Evolutionary conservation across 2,113 vertebrate genomes (phyloP), one percentile per base, ranked within the genome.

Genomic region (Andinoacara biseriatus): DNA sequence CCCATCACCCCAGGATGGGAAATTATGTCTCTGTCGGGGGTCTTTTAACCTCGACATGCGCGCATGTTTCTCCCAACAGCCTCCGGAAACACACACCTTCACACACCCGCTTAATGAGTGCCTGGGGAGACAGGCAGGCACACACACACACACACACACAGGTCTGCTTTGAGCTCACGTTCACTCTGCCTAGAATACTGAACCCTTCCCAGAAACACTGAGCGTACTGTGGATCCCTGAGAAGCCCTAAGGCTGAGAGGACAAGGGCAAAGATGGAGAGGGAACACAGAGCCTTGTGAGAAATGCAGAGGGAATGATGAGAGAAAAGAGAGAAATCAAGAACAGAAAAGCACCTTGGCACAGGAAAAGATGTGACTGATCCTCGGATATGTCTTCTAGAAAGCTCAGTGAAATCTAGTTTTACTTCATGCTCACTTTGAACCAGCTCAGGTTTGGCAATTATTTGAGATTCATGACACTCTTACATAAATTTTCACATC

Each of bases 91-190:
- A 83, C 90, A 90, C 88, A 90, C 87, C 82, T 89, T 87, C 89
- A 89, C 85, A 93, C 87, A 84, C 74, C 76, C 20, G 76, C 83
- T 88, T 94, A 95, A 95, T 94, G 91, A 93, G 90, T 58, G 89
- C 92, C 94, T 82, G 72, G 91, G 90, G 93, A 94, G 82, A 76
- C 74, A 81, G 84, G 54, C 80, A 84, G 3, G 88, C 83, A 81
- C 90, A 89, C 89, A 90, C 89, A 87, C 86, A 93, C 85, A 84
- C 67, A 72, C 62, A 82, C 83, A 52, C 1, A 33, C 9, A 61
- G 82, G 77, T 89, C 81, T 82, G 89, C 83, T 87, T 89, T 93
- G 83, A 91, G 92, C 86, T 83, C 8, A 3, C 31, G 76, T 83
- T 84, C 89, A 49, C 59, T 80, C 88, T 82, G 86, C 81, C 80